These are phyloP conservation scores for Uropsilus gracilis DNA, from an alignment of 2,113 vertebrate genomes.

Conservation along the genomic window DNA sequence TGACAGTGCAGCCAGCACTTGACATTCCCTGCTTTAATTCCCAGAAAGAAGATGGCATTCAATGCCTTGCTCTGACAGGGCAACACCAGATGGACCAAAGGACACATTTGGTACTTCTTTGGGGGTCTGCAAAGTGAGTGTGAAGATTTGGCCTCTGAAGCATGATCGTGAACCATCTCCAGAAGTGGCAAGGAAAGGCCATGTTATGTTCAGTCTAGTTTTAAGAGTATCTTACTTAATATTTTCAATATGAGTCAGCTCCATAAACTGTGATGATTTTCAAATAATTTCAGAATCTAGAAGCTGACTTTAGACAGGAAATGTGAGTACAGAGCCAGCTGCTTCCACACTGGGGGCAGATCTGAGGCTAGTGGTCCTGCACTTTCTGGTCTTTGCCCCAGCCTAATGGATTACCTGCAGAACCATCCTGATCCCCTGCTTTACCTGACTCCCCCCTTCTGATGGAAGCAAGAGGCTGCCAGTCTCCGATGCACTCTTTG, in stretches of 20 bases:
- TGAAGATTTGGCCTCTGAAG: background rate
- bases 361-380: background rate
- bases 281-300: slow-evolving; percentile 14
- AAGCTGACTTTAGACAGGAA: slow-evolving; percentile 24
- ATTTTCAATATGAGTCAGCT: slow-evolving; percentile 60
- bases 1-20: background rate
- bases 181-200: background rate
- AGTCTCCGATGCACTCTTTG: background rate
- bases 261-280: slow-evolving; percentile 9
- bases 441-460: background rate
- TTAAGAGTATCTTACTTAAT: slow-evolving; percentile 44
- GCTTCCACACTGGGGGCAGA: background rate
- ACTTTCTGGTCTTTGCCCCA: background rate
- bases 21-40: background rate
- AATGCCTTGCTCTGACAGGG: accelerated
- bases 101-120: accelerated
- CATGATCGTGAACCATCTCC: background rate
- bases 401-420: background rate
- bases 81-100: background rate
- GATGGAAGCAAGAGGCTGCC: background rate
- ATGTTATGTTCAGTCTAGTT: background rate
- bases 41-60: accelerated
- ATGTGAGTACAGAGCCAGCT: background rate
- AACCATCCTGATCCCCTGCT: background rate
- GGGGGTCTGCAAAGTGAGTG: accelerated